phyloP scores from a whole-genome alignment of 2,888 invertebrate genomes.

The Gymnosoma rotundatum region DNA sequence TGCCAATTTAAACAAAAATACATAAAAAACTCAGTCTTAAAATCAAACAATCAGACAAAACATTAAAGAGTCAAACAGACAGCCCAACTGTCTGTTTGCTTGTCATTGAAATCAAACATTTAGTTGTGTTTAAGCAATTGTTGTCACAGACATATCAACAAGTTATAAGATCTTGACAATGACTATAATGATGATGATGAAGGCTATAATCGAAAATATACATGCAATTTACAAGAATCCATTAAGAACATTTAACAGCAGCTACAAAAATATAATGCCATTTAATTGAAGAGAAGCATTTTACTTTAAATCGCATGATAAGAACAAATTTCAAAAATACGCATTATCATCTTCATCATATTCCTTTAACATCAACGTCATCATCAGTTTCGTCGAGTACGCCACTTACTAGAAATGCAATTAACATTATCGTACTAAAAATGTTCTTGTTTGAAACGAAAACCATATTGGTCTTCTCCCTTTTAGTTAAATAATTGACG shows the following conservation, averaged over 20 bases:
- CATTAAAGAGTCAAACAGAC: background rate
- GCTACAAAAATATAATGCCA: background rate
- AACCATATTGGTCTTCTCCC: slow-evolving; percentile 1
- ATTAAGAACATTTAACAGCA: slow-evolving; percentile 51
- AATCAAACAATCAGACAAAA: no score
- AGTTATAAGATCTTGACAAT: slow-evolving; percentile 47
- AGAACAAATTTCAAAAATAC: slow-evolving; percentile 17
- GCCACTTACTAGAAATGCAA: slow-evolving; percentile 65
- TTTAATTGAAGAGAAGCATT: background rate
- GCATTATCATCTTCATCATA: slow-evolving; percentile 45
- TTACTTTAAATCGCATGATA: slow-evolving; percentile 20
- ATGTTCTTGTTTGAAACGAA: background rate
- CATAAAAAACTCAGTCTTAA: slow-evolving; percentile 6
- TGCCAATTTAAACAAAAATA: background rate
- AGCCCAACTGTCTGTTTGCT: background rate
- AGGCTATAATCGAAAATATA: slow-evolving; percentile 55
- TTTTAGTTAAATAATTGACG: slow-evolving; percentile 15
- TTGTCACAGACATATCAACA: slow-evolving; percentile 71
- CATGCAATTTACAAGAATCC: slow-evolving; percentile 68
- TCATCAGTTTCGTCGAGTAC: background rate
- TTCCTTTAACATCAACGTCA: slow-evolving; percentile 23
- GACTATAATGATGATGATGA: background rate
- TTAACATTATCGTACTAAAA: slow-evolving; percentile 61
- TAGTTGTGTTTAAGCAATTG: slow-evolving; percentile 63
- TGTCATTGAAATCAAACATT: slow-evolving; percentile 29